Percentiles rank a stretch among this genome's conserved stretches.
Conservation (phyloP, 2,113 vertebrate genomes). For the Lontra canadensis region DNA sequence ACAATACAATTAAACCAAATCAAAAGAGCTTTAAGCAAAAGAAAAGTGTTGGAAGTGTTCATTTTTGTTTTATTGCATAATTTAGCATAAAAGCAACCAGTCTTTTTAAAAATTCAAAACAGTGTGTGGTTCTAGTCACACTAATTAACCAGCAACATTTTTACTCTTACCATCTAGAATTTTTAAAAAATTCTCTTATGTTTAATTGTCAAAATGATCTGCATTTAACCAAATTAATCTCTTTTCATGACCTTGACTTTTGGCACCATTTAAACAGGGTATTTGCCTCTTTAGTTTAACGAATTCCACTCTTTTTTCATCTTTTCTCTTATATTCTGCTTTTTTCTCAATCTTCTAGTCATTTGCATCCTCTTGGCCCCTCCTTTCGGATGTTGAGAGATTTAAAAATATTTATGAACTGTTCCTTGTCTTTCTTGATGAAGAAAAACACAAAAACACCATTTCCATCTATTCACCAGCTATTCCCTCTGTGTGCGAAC, state of each 20-base stretch:
- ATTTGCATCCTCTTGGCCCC: slow-evolving; percentile 12
- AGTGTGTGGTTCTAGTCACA: neutral
- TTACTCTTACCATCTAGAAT: neutral
- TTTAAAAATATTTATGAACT: slow-evolving; percentile 53
- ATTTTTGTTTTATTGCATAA: neutral
- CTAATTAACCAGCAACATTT: neutral
- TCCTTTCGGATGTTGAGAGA: slow-evolving; percentile 30
- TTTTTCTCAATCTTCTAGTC: neutral
- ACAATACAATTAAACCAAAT: neutral
- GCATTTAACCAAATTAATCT: neutral
- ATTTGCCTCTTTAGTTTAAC: slow-evolving; percentile 4
- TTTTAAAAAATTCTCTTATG: neutral
- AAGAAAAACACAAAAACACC: slow-evolving; percentile 31
- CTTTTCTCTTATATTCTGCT: neutral
- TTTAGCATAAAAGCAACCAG: slow-evolving; percentile 1
- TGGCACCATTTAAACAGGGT: neutral
- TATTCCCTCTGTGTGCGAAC: neutral
- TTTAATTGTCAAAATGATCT: slow-evolving; percentile 28
- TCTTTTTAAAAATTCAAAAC: neutral
- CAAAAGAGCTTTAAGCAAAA: slow-evolving; percentile 1
- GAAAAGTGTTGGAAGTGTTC: neutral
- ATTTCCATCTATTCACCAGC: neutral
- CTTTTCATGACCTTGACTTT: neutral
- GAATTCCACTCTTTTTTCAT: neutral
- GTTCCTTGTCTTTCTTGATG: slow-evolving; percentile 48